Evolutionary conservation across 1,140 invertebrate genomes (phyloP).

Genomic region (Trachelipus rathkii): DNA sequence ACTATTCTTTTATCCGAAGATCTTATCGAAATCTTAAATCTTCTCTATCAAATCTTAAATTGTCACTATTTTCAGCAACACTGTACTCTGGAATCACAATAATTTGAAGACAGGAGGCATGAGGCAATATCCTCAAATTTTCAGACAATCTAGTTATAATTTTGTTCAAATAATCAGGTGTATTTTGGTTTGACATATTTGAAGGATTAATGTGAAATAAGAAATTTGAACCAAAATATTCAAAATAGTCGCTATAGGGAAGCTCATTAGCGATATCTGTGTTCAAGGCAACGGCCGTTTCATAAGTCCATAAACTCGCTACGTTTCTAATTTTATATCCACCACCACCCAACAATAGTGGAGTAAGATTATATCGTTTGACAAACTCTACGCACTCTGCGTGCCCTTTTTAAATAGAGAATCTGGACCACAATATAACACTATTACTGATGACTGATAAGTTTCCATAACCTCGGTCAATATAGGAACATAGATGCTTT

Average conservation of each 20-base stretch:
- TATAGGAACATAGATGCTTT: slow-evolving; percentile 95
- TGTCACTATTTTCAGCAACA: no score
- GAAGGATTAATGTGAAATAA: slow-evolving; percentile 99
- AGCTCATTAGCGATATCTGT: slow-evolving; percentile 97
- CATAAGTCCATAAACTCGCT: slow-evolving; percentile 97
- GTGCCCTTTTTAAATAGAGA: slow-evolving; percentile 93
- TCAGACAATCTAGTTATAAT: slow-evolving; percentile 94
- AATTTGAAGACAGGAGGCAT: slow-evolving; percentile 97
- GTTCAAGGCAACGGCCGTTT: slow-evolving; percentile 92
- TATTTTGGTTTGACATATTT: slow-evolving; percentile 99
- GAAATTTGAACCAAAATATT: slow-evolving; percentile 99
- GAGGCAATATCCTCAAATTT: slow-evolving; percentile 93
- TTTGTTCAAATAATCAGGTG: slow-evolving; percentile 95
- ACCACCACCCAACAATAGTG: slow-evolving; percentile 93
- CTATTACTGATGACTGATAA: slow-evolving; percentile 92
- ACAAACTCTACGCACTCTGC: slow-evolving; percentile 97
- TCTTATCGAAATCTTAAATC: slow-evolving; percentile 82
- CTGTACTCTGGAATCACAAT: slow-evolving; percentile 84
- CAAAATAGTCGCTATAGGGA: slow-evolving; percentile 99
- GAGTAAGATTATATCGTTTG: slow-evolving; percentile 91
- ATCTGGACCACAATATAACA: slow-evolving; percentile 97
- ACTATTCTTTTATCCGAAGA: slow-evolving; percentile 89
- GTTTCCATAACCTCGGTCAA: slow-evolving; percentile 91
- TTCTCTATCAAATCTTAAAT: no score
- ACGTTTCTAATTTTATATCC: slow-evolving; percentile 98